Evolutionary conservation across 2,888 invertebrate species (phyloP).

Genomic region (Conistra vaccinii): DNA sequence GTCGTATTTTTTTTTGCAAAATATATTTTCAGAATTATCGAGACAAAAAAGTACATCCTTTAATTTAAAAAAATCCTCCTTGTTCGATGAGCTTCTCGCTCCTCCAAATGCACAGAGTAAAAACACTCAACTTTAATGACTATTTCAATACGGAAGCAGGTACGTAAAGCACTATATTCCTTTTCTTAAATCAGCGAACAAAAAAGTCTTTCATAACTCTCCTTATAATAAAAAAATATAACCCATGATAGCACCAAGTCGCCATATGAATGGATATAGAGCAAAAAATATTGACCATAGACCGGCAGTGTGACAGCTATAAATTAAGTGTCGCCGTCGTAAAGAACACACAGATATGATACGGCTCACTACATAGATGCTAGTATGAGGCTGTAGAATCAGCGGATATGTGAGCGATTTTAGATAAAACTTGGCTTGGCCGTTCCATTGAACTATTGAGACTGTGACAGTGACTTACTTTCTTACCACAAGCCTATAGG

Average conservation of each 20-base stretch:
- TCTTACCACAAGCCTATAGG: too few species aligned
- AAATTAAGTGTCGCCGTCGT: conserved; percentile 81
- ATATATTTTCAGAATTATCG: not conserved
- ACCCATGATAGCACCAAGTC: conserved; percentile 56
- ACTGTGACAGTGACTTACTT: too few species aligned
- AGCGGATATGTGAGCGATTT: conserved; percentile 23
- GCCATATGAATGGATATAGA: conserved; percentile 65
- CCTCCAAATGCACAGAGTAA: not conserved
- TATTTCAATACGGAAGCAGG: conserved; percentile 13
- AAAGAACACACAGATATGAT: conserved; percentile 72
- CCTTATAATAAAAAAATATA: conserved; percentile 37
- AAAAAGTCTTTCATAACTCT: conserved; percentile 24
- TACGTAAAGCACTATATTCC: conserved; percentile 1
- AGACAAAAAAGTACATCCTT: not conserved
- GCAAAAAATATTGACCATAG: conserved; percentile 80
- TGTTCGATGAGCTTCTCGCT: not conserved
- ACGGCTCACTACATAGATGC: conserved; percentile 61
- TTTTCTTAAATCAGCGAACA: conserved; percentile 17
- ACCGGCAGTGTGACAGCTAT: conserved; percentile 74
- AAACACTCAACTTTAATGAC: conserved; percentile 16
- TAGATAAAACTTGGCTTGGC: not conserved
- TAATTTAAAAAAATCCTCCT: not conserved
- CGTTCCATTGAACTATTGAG: too few species aligned
- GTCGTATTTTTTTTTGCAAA: not conserved
- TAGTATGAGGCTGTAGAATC: conserved; percentile 23